Evolutionary conservation across 2,113 vertebrate species (phyloP), one percentile per base, ranked within the genome.

Genomic region (Narcine bancroftii): DNA sequence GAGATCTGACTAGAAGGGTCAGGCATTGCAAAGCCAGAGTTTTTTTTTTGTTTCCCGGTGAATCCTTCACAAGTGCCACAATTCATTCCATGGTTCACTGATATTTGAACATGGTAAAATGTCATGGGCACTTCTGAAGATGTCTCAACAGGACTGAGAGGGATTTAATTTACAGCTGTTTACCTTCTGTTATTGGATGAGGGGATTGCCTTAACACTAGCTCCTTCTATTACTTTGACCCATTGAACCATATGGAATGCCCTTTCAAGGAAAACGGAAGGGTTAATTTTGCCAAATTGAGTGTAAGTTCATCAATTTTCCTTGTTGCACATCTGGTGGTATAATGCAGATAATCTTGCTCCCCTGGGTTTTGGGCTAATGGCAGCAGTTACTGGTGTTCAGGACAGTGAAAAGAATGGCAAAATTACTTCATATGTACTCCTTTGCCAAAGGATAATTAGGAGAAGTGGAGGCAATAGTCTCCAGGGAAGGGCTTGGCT

Each of bases 21-120:
- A 89, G 81, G 11, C 13, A 85, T 56, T n/a, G 33, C 50, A 85
- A 66, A 66, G 87, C 87, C 56, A 89, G 60, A 89, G 87, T 66
- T 45, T 89, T 36, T 66, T 45, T 89, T 36, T 89, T 42, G 53
- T 42, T 89, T 89, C 39, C 36, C 15, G 13, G 56, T 89, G 53
- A 66, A 66, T 45, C 3, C 87, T 66, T 66, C 36, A 24, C 39
- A 39, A 9, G 2, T 26, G 9, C 85, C 36, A 39, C 60, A 89
- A 89, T 65, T 65, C 9, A n/a, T n/a, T n/a, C n/a, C n/a, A n/a
- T n/a, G n/a, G n/a, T 21, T 17, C 53, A 36, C 50, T 56, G 36
- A 24, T 17, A 89, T 60, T 39, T 39, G 56, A 19, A 36, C 11
- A 33, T 15, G 24, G 26, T 6, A 56, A 87, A 87, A 3, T 7